Evolutionary conservation across 2,888 invertebrate species (phyloP), one percentile per base, ranked within the genome.

Genomic region (Drosophila tripunctata): DNA sequence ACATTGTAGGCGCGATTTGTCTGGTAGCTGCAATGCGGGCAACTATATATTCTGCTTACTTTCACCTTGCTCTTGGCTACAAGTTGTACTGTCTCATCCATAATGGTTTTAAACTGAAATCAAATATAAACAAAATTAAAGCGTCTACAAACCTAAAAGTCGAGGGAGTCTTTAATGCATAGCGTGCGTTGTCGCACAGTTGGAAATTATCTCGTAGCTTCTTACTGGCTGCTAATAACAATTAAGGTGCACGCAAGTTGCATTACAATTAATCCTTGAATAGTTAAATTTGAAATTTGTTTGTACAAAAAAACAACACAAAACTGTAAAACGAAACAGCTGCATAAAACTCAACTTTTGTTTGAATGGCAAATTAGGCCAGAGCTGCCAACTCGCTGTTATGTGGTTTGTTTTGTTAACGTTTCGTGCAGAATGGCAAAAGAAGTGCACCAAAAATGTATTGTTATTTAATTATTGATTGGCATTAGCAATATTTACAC

Each of bases 1-100:
- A 73, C 56, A 12, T 73, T 73, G 33, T 73, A 73, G 5, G 52
- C 48, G 10, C 73, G 73, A 7, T 48, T 73, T 2, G 74, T 50
- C 6, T 64, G 31, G 45, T 73, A 73, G 6, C 40, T 68, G 27
- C 73, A 73, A 7, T 61, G 41, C 2, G 64, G 10, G 10, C 73
- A 73, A 7, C 52, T 35, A n/a, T 51, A 73, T 2, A 57, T 1
- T 33, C 45, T 73, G 5, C 6, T 21, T 0, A 56, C 10, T 14
- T 40, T 58, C 2, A 41, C n/a, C 2, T 15, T 12, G 5, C 54
- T 62, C 21, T 67, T 71, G n/a, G 55, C 31, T 7, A 24, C 17
- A 1, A 48, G 35, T 10, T 50, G 33, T 2, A 55, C 38, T 17
- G 67, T 19, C n/a, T 50, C 35, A 12, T 41, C 67, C 72, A 71